These are phyloP conservation scores for Syngnathoides biaculeatus DNA, from an alignment of 2,113 vertebrate genomes.

Conservation along the genomic window DNA sequence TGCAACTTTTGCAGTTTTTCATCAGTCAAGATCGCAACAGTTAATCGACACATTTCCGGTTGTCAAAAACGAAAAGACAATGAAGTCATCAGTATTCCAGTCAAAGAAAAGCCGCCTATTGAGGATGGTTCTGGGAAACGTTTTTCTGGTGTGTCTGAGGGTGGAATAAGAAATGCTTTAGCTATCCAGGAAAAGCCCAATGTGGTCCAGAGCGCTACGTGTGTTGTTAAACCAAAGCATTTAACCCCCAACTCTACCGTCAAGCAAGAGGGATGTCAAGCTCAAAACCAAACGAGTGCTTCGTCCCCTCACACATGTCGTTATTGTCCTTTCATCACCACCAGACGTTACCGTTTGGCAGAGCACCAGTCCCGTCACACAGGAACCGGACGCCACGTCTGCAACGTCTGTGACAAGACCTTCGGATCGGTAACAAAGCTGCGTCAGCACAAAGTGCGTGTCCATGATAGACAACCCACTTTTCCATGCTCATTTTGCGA, in stretches of 20 bases:
- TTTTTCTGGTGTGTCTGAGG: constrained; percentile 75
- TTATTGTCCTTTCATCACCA: constrained; percentile 87
- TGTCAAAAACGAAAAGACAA: constrained; percentile 39
- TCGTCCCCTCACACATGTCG: constrained; percentile 78
- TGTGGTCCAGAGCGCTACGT: constrained; percentile 73
- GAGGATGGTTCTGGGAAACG: not conserved
- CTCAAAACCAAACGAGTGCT: constrained; percentile 81
- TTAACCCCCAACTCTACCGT: constrained; percentile 75
- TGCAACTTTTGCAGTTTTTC: constrained; percentile 81
- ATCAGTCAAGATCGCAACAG: constrained; percentile 76
- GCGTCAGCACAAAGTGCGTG: constrained; percentile 81
- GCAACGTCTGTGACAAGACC: constrained; percentile 79
- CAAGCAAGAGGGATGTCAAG: constrained; percentile 80
- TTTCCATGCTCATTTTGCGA: constrained; percentile 88
- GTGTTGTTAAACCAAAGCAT: constrained; percentile 63
- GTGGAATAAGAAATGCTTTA: constrained; percentile 79
- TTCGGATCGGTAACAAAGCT: constrained; percentile 89
- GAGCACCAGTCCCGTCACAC: constrained; percentile 91
- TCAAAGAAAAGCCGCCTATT: not conserved
- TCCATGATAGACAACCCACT: constrained; percentile 86
- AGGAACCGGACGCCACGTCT: constrained; percentile 83
- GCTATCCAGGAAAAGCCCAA: constrained; percentile 74
- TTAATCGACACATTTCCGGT: constrained; percentile 74
- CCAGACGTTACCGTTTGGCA: constrained; percentile 83
- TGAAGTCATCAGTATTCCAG: not conserved